Evolutionary conservation across 2,797 vertebrate species (phyloP).

Genomic region (Myotis myotis): DNA sequence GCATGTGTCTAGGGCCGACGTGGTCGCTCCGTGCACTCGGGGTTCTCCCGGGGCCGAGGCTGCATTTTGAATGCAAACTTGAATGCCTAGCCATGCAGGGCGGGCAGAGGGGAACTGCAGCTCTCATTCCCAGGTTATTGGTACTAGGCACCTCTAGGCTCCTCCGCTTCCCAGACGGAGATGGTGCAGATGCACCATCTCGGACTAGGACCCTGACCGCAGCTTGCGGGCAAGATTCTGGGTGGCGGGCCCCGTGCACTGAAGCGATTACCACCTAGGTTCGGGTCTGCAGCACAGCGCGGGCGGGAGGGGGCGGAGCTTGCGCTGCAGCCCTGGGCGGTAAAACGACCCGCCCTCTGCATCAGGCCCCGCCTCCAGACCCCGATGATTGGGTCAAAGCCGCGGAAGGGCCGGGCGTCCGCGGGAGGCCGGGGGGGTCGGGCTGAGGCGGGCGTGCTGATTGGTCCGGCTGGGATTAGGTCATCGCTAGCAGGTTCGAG

Average conservation of each 20-base stretch:
- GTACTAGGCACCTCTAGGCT: background rate
- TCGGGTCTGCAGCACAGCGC: background rate
- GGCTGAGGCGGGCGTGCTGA: slow-evolving; percentile 49
- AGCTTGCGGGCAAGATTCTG: background rate
- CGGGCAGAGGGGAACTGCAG: background rate
- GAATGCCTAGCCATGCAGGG: background rate
- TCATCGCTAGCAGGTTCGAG: slow-evolving; percentile 78
- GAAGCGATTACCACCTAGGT: accelerated
- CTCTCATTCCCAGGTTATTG: background rate
- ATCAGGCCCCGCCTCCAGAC: background rate
- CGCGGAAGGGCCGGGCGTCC: slow-evolving; percentile 69
- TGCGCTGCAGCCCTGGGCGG: slow-evolving; percentile 48
- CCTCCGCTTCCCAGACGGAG: background rate
- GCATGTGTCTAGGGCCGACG: background rate
- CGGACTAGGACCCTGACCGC: background rate
- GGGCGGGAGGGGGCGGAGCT: slow-evolving; percentile 46
- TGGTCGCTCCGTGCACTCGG: background rate
- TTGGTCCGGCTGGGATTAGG: slow-evolving; percentile 73
- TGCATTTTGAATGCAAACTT: slow-evolving; percentile 38
- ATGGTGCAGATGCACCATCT: background rate
- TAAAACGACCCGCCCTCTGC: background rate
- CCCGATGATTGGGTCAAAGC: slow-evolving; percentile 65
- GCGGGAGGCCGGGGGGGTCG: slow-evolving; percentile 46
- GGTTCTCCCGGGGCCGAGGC: background rate
- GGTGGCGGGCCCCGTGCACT: background rate